Base-by-base conservation (phyloP, 2,888 invertebrate genomes). In the Gymnoscelis rufifasciata region DNA sequence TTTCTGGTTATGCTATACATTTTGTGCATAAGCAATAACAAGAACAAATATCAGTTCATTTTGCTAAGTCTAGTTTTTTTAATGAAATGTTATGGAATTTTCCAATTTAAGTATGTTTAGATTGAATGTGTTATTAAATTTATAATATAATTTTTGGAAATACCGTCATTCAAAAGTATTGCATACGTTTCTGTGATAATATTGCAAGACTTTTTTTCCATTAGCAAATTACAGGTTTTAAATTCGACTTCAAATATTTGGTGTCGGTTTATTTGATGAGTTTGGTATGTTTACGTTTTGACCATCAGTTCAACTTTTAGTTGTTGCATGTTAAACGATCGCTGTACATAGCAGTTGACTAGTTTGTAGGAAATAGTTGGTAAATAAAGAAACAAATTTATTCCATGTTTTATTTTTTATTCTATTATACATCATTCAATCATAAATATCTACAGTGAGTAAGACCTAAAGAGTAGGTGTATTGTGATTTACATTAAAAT, bases 321-420 rank as follows among this genome's bases (percentile, higher is more conserved):
- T 57, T 41, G 46, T 53, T 64, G 56, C 57, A 53, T 50, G 33
- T 40, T 57, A 52, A 12, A 38, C 54, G 60, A 65, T 59, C 59
- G 79, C 78, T 87, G 86, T 87, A 86, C 47, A 88, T 87, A 86
- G 75, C 77, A 71, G 84, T 87, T 87, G 73, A 83, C 71, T 87
- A 86, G 86, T 88, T 68, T 72, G 83, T 87, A 87, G 87, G 75
- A 74, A 66, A 69, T 74, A 70, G 71, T 71, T 77, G 77, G 66
- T 73, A 70, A 76, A 71, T 71, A 74, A 68, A 68, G 60, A 58
- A 58, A 60, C 37, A 48, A 61, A 56, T 47, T 54, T 40, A 62
- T 47, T 49, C 10, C 11, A 12, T 40, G 43, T 56, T 49, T 56
- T 45, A 51, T 47, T 55, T 54, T 0, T 28, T 19, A 28, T 23